Evolutionary conservation across 2,797 vertebrate genomes (phyloP), one percentile per base, ranked within the genome.

Genomic region (Stomatorhinus walkeri): DNA sequence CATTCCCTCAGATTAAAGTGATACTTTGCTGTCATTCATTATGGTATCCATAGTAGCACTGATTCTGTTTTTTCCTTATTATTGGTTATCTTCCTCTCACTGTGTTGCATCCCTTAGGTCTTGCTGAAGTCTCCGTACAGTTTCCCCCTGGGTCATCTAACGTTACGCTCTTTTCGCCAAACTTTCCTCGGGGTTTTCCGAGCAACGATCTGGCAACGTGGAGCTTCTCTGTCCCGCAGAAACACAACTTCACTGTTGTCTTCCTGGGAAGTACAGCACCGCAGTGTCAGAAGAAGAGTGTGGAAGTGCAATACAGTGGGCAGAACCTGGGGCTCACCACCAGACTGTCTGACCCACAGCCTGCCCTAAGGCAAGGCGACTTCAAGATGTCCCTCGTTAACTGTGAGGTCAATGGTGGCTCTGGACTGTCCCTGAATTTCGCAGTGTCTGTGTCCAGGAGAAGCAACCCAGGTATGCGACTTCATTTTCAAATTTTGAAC

Each of bases 141-240:
- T 95, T 99, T 10, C 95, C 96, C 0, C 93, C 90, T 0, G 96
- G 97, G 3, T 92, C 94, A 4, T 94, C 96, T 0, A 54, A 95
- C 3, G 95, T 94, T 0, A 87, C 90, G 2, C 94, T 99, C 87
- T 93, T 96, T 94, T 95, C 97, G 0, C 94, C 98, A 48, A 97
- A 97, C 93, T 98, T 97, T 87, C 96, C 96, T 0, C 0, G 0
- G 0, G 93, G 94, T 52, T 97, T 99, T 88, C 97, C 97, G 0
- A 92, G 95, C 84, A 91, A 95, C 0, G 93, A 97, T 89, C 94
- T 95, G 86, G 96, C 97, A 94, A 95, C 93, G 0, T 99, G 98
- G 98, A 94, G 96, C 90, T 98, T 99, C 32, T 88, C 90, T 0
- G 51, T 99, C 19, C 97, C 97, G 0, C 90, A 92, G 1, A 95